Evolutionary conservation across 2,797 vertebrate genomes (phyloP).

Genomic region (Lepidocolaptes lacrymiger): DNA sequence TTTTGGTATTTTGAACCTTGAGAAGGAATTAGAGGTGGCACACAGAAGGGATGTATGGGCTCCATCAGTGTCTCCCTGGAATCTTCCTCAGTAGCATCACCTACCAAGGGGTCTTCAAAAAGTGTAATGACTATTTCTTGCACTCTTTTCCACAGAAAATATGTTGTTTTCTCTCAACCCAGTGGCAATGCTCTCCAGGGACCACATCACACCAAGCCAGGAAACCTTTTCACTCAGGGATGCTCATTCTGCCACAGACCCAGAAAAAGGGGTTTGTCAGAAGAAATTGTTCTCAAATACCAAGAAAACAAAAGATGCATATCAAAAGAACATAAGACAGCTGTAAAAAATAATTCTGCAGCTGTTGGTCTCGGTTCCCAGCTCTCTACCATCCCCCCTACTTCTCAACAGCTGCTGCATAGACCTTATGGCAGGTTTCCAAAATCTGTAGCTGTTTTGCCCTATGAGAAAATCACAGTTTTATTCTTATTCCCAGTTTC

Average conservation of each 20-base stretch:
- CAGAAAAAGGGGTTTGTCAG: not conserved
- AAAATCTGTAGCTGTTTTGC: not conserved
- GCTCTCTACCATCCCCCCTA: not conserved
- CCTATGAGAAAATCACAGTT: not conserved
- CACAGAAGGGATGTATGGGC: not conserved
- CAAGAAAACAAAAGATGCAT: not conserved
- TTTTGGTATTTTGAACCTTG: not conserved
- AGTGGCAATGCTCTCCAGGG: not conserved
- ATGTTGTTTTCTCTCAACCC: not conserved
- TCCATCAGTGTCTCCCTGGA: not conserved
- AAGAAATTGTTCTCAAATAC: not conserved
- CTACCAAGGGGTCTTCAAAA: not conserved
- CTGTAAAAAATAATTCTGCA: constrained; percentile 33
- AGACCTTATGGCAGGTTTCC: constrained; percentile 1
- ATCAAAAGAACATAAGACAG: not conserved
- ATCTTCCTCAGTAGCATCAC: not conserved
- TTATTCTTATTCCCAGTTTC: not conserved
- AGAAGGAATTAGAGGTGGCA: not conserved
- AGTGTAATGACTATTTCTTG: not conserved
- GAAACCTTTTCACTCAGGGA: not conserved
- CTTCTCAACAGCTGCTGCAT: constrained; percentile 24
- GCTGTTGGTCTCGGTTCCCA: constrained; percentile 25
- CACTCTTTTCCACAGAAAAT: not conserved
- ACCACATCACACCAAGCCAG: not conserved
- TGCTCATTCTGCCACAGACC: not conserved